Evolutionary conservation across 2,113 vertebrate genomes (phyloP).

Genomic region (Thamnaconus septentrionalis): DNA sequence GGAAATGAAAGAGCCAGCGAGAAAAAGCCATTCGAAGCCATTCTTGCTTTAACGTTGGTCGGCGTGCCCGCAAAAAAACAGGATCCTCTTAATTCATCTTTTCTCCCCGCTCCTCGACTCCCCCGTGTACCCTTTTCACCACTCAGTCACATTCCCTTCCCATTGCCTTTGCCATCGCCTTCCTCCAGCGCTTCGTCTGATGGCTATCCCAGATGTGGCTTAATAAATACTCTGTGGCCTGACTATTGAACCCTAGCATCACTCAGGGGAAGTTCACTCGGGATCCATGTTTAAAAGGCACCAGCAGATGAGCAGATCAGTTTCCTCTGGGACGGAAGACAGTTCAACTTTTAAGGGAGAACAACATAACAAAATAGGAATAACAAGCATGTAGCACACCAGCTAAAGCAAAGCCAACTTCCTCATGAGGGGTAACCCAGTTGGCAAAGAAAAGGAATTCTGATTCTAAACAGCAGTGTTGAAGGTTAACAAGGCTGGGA

Average conservation of each 20-base stretch:
- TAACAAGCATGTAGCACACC: slow-evolving; percentile 8
- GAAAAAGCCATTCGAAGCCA: background rate
- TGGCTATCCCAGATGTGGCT: slow-evolving; percentile 69
- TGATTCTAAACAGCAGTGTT: too few relatives aligned
- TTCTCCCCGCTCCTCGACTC: slow-evolving; percentile 27
- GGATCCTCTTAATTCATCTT: slow-evolving; percentile 19
- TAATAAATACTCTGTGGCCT: slow-evolving; percentile 62
- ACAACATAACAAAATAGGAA: slow-evolving; percentile 13
- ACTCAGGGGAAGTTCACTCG: slow-evolving; percentile 49
- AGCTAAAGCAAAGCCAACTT: too few relatives aligned
- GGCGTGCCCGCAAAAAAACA: slow-evolving; percentile 20
- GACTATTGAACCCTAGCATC: slow-evolving; percentile 52
- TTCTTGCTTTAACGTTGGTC: background rate
- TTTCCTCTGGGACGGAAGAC: slow-evolving; percentile 34
- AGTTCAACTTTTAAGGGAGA: slow-evolving; percentile 34
- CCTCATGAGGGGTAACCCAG: too few relatives aligned
- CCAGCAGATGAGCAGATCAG: slow-evolving; percentile 28
- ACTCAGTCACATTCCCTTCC: slow-evolving; percentile 38
- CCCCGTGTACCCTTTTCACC: slow-evolving; percentile 13
- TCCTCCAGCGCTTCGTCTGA: slow-evolving; percentile 17
- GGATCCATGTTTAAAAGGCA: slow-evolving; percentile 50
- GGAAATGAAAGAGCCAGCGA: background rate
- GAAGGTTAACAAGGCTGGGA: too few relatives aligned
- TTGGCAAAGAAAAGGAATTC: too few relatives aligned
- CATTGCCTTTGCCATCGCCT: slow-evolving; percentile 18